Base-by-base conservation (phyloP, 2,888 invertebrate genomes). In the Cremastinae sp. region DNA sequence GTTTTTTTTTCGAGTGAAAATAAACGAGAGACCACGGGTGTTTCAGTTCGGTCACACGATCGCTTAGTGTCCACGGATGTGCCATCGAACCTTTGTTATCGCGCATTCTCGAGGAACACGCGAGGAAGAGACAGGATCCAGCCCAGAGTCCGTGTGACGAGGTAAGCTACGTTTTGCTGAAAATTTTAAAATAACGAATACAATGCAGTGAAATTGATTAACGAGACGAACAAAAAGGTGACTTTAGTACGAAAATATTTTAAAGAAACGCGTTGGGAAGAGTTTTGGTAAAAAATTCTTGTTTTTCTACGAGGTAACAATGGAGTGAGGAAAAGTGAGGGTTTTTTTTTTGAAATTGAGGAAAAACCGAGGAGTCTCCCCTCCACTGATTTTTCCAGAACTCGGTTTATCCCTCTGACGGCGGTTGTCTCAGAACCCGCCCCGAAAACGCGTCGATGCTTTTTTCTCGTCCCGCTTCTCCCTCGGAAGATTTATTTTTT, bases 381-480 rank as follows among this genome's bases (percentile, higher is more conserved):
- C n/a, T 16, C 14, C 38, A 5, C 38, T 1, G 4, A n/a, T n/a
- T n/a, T 22, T 12, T 10, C 38, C 3, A 45, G 10, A 38, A 43
- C 22, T 28, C 53, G 1, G 7, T n/a, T 10, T 34, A 51, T 58
- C 36, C 47, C 36, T n/a, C 66, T 59, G 22, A 64, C 56, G 43
- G 53, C 47, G 22, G 49, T 49, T 28, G 28, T 49, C 54, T 64
- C 73, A 53, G 73, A 69, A 76, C 28, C 73, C 76, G 69, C 73
- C 76, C 81, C 76, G 28, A 78, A 81, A 82, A n/a, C n/a, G n/a
- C 79, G 80, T 79, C 82, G 80, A 80, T 82, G 80, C 83, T 81
- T 82, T 79, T 69, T 75, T 64, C 74, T 76, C 73, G 75, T 74
- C 75, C 78, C 77, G 71, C 78, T 80, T 73, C 66, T 70, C 69